Evolutionary conservation across 2,888 invertebrate species (phyloP).

Genomic region (Aphelenchoides bicaudatus): DNA sequence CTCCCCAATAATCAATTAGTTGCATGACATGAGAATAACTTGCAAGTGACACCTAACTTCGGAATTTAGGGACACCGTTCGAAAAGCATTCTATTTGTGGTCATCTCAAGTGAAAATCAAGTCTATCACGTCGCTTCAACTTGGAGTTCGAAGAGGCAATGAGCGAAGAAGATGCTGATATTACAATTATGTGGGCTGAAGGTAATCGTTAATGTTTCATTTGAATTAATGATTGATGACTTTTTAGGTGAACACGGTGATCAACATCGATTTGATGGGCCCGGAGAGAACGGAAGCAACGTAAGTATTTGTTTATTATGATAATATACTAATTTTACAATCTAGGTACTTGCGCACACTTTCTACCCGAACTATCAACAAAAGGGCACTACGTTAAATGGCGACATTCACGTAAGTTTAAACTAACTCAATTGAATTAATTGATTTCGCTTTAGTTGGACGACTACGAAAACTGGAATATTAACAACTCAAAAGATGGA

Average conservation of each 20-base stretch:
- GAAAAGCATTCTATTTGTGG: slow-evolving; percentile 71
- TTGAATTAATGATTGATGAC: no score
- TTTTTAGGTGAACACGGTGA: slow-evolving; percentile 57
- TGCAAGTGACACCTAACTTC: no score
- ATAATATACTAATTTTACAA: no score
- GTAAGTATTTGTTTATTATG: no score
- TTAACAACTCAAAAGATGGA: slow-evolving; percentile 32
- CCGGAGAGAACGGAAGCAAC: slow-evolving; percentile 46
- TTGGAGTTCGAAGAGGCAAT: slow-evolving; percentile 54
- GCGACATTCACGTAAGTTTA: slow-evolving; percentile 61
- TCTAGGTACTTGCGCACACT: slow-evolving; percentile 60
- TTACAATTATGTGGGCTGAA: slow-evolving; percentile 72
- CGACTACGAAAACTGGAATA: slow-evolving; percentile 52
- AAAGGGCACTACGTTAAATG: slow-evolving; percentile 47
- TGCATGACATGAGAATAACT: no score
- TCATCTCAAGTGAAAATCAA: slow-evolving; percentile 61
- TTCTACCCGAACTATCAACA: slow-evolving; percentile 57
- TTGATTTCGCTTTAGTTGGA: no score
- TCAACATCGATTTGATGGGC: slow-evolving; percentile 53
- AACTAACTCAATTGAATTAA: no score
- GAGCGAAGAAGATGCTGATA: slow-evolving; percentile 70
- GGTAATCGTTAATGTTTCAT: no score
- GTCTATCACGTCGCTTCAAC: slow-evolving; percentile 67
- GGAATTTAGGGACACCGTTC: slow-evolving; percentile 54
- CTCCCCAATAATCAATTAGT: no score